Evolutionary conservation across 2,888 invertebrate genomes (phyloP), one percentile per base, ranked within the genome.

Genomic region (Pseudoips prasinana): DNA sequence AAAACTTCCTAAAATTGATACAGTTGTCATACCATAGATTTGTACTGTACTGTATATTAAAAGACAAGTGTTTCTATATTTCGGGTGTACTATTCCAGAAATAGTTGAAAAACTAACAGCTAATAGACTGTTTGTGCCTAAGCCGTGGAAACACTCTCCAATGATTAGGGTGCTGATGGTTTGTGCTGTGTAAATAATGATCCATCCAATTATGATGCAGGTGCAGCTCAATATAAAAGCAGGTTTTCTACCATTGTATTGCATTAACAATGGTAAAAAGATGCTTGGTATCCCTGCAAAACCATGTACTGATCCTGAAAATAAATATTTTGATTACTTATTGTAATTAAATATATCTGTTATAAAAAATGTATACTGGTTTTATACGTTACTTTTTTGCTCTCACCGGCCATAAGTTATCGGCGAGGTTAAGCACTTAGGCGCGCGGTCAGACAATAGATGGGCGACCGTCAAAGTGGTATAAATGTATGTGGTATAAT

Each of bases 271-370:
- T 1, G 49, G 49, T 1, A 55, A 26, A 0, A 56, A 11, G 0
- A 55, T 25, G 8, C 46, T 52, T 22, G 44, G 44, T 10, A 55
- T 30, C 1, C 55, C 55, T 4, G 52, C 55, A 3, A 55, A 22
- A 5, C 55, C 55, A 7, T 55, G 46, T 0, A 55, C 30, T 0
- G 55, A 55, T 8, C 47, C 55, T 54, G 39, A 1, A 38, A 54
- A 20, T 1, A n/a, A 14, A 25, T 18, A 18, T 18, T n/a, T n/a
- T n/a, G n/a, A n/a, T n/a, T n/a, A n/a, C n/a, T n/a, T n/a, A n/a
- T n/a, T n/a, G n/a, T n/a, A n/a, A n/a, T n/a, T n/a, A n/a, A n/a
- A n/a, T 7, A 18, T 18, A 5, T 18, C 4, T 18, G 4, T 23
- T 2, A 10, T 8, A 24, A 24, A 10, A 24, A 24, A 3, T n/a